phyloP scores from a whole-genome alignment of 2,888 invertebrate species.

The Leptinotarsa rubiginosa region DNA sequence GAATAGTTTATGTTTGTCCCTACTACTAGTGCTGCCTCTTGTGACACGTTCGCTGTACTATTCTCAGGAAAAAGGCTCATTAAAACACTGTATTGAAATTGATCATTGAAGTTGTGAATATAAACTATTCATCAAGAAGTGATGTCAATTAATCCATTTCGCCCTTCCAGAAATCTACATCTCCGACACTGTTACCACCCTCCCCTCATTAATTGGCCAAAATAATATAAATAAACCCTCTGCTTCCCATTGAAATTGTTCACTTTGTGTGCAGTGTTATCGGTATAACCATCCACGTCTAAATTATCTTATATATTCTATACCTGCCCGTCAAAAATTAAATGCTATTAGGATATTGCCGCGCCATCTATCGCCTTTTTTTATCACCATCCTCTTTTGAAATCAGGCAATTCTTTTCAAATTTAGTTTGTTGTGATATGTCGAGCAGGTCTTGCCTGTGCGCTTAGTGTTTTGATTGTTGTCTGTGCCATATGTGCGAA shows the following conservation, averaged over 20 bases:
- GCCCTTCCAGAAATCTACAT: too few relatives aligned
- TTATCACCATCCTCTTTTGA: constrained; percentile 17
- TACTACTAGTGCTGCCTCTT: too few relatives aligned
- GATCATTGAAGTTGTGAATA: too few relatives aligned
- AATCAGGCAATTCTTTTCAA: constrained; percentile 34
- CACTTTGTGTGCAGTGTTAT: neutral
- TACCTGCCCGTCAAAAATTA: constrained; percentile 45
- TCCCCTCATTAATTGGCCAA: neutral
- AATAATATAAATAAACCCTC: constrained; percentile 1
- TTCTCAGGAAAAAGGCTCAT: too few relatives aligned
- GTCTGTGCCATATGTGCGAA: constrained; percentile 21
- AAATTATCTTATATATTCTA: neutral
- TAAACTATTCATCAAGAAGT: too few relatives aligned
- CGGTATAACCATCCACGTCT: neutral
- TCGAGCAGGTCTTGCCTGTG: constrained; percentile 37
- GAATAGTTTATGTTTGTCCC: too few relatives aligned
- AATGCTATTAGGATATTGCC: constrained; percentile 45
- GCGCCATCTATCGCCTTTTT: constrained; percentile 48
- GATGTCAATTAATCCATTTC: too few relatives aligned
- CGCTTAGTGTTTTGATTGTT: constrained; percentile 20
- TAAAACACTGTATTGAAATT: too few relatives aligned
- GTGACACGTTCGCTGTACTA: too few relatives aligned
- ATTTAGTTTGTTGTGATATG: constrained; percentile 48
- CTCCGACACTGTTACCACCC: neutral
- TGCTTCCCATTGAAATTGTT: neutral